These are phyloP conservation scores for Pyrocoelia pectoralis DNA, from an alignment of 2,888 invertebrate species.

Conservation along the genomic window DNA sequence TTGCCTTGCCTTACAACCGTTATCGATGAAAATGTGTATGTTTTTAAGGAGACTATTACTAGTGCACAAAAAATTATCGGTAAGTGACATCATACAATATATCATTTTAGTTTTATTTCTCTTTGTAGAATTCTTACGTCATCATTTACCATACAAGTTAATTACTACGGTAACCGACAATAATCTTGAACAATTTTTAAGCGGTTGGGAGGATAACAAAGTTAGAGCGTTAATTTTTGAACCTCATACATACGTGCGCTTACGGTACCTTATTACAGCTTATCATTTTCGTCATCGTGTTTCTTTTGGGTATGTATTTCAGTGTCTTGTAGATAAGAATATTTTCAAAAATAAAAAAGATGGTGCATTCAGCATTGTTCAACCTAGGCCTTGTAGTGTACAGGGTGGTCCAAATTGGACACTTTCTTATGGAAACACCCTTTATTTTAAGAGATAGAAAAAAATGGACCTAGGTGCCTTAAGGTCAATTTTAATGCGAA, in stretches of 20 bases:
- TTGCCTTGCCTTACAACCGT: conserved; percentile 85
- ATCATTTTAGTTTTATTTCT: not conserved
- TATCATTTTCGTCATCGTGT: conserved; percentile 86
- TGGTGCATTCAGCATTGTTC: no score
- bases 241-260: conserved; percentile 75
- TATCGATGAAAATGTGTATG: conserved; percentile 82
- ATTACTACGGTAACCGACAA: conserved; percentile 75
- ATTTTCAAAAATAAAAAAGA: no score
- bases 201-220: conserved; percentile 91
- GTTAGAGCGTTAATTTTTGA: conserved; percentile 91
- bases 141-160: conserved; percentile 85
- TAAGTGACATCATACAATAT: conserved; percentile 50
- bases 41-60: conserved; percentile 83
- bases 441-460: no score
- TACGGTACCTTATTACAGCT: conserved; percentile 88
- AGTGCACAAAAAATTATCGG: conserved; percentile 84
- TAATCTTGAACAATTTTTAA: conserved; percentile 79
- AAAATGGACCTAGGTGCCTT: no score
- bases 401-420: no score
- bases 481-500: no score
- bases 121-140: conserved; percentile 81
- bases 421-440: no score
- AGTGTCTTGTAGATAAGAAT: no score
- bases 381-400: no score
- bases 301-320: conserved; percentile 77